A percentile compares a stretch with the other conserved stretches of the same genome.
Conservation (phyloP, 2,797 vertebrate genomes). For the Crocidura indochinensis region DNA sequence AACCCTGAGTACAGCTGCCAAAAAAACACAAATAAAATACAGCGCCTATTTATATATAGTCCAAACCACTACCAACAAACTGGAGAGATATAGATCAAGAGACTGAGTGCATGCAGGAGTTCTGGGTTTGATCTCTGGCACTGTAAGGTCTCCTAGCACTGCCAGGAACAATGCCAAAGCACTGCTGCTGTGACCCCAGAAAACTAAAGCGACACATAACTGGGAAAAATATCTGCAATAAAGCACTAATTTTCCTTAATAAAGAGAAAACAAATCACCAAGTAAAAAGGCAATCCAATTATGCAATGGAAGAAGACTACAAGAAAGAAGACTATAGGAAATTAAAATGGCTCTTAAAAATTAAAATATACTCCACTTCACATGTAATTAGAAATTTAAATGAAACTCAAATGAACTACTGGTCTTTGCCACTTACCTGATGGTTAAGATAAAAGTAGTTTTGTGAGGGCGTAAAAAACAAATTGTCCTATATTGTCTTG, state of each 20-base stretch:
- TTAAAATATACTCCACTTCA: slow-evolving; percentile 8
- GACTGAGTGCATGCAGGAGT: too few species aligned
- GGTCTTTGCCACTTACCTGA: background rate
- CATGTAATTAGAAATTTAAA: slow-evolving; percentile 56
- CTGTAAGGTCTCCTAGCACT: too few species aligned
- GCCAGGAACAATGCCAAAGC: too few species aligned
- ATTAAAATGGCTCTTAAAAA: slow-evolving; percentile 32
- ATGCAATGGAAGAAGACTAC: slow-evolving; percentile 18
- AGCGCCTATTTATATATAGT: background rate
- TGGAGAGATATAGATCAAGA: too few species aligned
- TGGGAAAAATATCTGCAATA: slow-evolving; percentile 14
- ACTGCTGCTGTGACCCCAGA: too few species aligned
- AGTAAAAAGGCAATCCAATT: slow-evolving; percentile 11
- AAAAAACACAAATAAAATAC: too few species aligned
- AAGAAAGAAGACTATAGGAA: slow-evolving; percentile 47
- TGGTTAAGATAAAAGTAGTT: slow-evolving; percentile 12
- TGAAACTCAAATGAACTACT: slow-evolving; percentile 21
- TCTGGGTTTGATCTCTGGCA: too few species aligned
- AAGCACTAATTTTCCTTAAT: slow-evolving; percentile 41
- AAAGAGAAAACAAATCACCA: background rate
- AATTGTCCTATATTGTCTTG: slow-evolving; percentile 4
- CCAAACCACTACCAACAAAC: slow-evolving; percentile 29
- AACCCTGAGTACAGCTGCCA: too few species aligned
- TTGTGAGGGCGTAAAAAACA: slow-evolving; percentile 7
- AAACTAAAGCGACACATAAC: slow-evolving; percentile 30